A percentile compares a stretch with the other conserved stretches of the same genome.
Conservation (phyloP, 1,140 invertebrate genomes). For the Pentalonia nigronervosa region DNA sequence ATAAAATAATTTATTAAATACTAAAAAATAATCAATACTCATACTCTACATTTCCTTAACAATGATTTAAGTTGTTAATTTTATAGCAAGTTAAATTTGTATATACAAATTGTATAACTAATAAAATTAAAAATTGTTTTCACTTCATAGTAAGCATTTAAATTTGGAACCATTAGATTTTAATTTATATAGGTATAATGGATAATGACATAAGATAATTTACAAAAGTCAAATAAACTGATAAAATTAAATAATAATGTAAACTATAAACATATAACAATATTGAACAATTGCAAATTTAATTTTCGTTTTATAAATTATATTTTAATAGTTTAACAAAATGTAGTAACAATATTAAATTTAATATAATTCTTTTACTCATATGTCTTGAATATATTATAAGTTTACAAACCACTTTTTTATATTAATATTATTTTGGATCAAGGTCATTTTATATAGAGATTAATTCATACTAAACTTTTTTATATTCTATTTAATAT, state of each 20-base stretch:
- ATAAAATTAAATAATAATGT: background rate
- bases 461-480: background rate
- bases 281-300: background rate
- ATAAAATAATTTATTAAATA: background rate
- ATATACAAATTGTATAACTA: background rate
- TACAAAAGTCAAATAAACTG: background rate
- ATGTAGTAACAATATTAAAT: background rate
- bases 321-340: background rate
- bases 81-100: background rate
- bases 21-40: background rate
- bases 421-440: background rate
- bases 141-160: background rate
- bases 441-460: conserved; percentile 5
- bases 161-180: conserved; percentile 5
- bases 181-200: background rate
- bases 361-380: background rate
- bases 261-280: background rate
- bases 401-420: background rate
- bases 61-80: background rate
- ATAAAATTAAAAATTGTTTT: background rate
- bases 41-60: background rate
- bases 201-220: background rate
- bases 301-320: background rate
- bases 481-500: conserved; percentile 1
- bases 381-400: background rate